Evolutionary conservation across 2,113 vertebrate species (phyloP).

Genomic region (Bettongia penicillata): DNA sequence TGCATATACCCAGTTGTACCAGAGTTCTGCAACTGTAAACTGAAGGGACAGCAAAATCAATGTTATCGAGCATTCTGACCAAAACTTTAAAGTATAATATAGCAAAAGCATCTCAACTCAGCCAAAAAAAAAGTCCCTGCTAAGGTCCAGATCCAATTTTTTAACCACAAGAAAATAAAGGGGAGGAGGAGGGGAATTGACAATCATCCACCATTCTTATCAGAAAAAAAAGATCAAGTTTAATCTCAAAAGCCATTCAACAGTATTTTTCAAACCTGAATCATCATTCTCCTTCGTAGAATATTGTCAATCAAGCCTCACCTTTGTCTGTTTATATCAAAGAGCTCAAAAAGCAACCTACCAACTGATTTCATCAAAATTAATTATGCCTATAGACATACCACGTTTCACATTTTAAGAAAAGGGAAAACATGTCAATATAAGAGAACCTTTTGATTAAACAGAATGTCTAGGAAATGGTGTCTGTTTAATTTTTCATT

Average conservation of each 20-base stretch:
- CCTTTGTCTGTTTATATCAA: neutral
- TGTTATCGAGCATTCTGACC: constrained; percentile 67
- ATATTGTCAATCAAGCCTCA: neutral
- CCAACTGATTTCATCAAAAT: neutral
- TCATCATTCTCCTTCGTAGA: neutral
- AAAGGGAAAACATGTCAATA: neutral
- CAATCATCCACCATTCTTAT: constrained; percentile 40
- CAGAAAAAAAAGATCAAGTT: neutral
- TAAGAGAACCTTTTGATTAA: neutral
- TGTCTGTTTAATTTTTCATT: neutral
- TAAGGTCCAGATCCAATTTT: constrained; percentile 39
- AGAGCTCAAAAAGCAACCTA: neutral
- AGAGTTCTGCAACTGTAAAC: constrained; percentile 65
- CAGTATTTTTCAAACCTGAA: neutral
- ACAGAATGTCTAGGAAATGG: neutral
- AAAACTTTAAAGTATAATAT: constrained; percentile 61
- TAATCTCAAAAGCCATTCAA: neutral
- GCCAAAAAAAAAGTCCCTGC: constrained; percentile 63
- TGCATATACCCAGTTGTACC: constrained; percentile 18
- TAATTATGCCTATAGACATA: neutral
- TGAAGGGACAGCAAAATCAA: constrained; percentile 74
- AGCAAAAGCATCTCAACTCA: constrained; percentile 47
- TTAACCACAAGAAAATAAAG: neutral
- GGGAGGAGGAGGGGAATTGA: neutral
- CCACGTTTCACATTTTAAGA: neutral